These are phyloP conservation scores for Drosophila glabriapex DNA, from an alignment of 2,888 invertebrate genomes.

Conservation along the genomic window DNA sequence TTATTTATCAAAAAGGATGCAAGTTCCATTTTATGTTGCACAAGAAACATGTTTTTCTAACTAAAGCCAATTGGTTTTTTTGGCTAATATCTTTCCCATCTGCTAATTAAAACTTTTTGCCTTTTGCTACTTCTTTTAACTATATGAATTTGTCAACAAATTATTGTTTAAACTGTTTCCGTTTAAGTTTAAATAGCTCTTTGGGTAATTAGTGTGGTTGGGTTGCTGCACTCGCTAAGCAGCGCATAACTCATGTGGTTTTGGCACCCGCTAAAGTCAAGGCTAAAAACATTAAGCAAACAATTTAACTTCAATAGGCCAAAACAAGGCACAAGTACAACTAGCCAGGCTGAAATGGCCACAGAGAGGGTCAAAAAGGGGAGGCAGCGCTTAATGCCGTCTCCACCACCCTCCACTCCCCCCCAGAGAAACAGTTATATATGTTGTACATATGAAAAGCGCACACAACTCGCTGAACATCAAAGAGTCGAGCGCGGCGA, in stretches of 20 bases:
- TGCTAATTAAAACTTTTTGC: not conserved
- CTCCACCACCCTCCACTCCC: not conserved
- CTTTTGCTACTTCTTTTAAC: not conserved
- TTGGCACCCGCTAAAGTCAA: conserved; percentile 32
- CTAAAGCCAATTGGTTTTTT: not conserved
- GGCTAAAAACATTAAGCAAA: conserved; percentile 54
- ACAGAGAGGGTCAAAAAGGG: not conserved
- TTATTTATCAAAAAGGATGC: not conserved
- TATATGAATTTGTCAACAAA: not conserved
- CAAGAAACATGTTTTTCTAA: not conserved
- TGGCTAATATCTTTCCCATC: not conserved
- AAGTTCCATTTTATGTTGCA: too few species aligned
- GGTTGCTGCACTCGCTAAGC: conserved; percentile 33
- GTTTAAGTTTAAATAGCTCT: not conserved
- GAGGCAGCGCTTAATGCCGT: not conserved
- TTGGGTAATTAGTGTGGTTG: not conserved
- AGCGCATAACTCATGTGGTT: not conserved
- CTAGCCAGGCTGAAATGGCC: conserved; percentile 4
- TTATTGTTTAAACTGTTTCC: not conserved
- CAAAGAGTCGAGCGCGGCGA: conserved; percentile 62
- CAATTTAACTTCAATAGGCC: conserved; percentile 72
- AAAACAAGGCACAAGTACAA: conserved; percentile 25
- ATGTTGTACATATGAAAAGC: conserved; percentile 26
- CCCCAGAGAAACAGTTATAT: not conserved
- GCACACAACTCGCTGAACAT: conserved; percentile 74